phyloP scores from a whole-genome alignment of 1,140 invertebrate species.

The Drosophila navojoa region DNA sequence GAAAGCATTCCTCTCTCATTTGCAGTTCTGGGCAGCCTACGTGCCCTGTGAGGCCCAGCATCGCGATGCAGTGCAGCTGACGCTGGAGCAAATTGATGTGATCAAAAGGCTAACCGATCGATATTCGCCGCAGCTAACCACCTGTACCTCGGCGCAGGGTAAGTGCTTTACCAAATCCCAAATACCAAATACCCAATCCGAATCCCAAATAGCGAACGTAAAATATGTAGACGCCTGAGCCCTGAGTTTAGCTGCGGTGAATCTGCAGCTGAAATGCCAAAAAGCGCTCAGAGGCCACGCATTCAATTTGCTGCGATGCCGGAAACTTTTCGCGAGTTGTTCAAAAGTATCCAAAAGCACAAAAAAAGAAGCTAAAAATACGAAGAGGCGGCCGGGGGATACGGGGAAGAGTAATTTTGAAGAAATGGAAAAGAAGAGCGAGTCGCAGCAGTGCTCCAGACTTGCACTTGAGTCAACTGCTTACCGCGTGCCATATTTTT shows the following conservation, averaged over 20 bases:
- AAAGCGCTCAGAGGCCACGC: constrained; percentile 19
- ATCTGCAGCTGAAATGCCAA: neutral
- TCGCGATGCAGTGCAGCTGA: constrained; percentile 91
- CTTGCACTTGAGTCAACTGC: constrained; percentile 63
- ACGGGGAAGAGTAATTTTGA: constrained; percentile 10
- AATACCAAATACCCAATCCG: too few species aligned
- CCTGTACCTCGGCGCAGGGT: constrained; percentile 90
- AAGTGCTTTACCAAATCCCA: constrained; percentile 53
- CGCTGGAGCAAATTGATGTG: constrained; percentile 92
- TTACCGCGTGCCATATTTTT: constrained; percentile 83
- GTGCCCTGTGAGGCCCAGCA: constrained; percentile 93
- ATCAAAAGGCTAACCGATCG: constrained; percentile 89
- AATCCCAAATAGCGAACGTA: neutral
- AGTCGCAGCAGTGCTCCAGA: constrained; percentile 23
- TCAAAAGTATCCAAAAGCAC: constrained; percentile 54
- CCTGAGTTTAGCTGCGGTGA: neutral
- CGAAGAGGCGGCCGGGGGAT: neutral
- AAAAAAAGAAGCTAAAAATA: constrained; percentile 18
- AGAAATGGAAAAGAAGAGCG: neutral
- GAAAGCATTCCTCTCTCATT: neutral
- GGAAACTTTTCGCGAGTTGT: constrained; percentile 56
- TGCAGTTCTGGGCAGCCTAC: constrained; percentile 95
- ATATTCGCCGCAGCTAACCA: constrained; percentile 87
- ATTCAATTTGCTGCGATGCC: constrained; percentile 36
- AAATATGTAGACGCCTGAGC: constrained; percentile 37